phyloP scores from a whole-genome alignment of 2,113 vertebrate genomes.

The Toxotes jaculatrix region DNA sequence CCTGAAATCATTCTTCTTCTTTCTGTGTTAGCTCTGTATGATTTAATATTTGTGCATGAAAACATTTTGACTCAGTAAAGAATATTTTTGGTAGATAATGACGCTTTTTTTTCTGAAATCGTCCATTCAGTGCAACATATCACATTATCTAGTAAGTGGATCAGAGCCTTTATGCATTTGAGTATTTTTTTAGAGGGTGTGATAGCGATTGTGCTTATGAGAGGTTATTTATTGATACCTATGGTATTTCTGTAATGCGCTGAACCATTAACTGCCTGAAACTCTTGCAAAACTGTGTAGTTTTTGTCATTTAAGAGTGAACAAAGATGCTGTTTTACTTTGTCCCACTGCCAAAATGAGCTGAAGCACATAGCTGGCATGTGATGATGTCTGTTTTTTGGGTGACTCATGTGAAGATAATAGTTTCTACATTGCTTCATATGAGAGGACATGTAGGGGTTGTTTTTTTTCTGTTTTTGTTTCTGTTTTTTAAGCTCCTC shows the following conservation, averaged over 20 bases:
- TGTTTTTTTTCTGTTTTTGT: too few relatives aligned
- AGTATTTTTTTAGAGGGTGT: conserved; percentile 6
- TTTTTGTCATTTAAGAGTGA: not conserved
- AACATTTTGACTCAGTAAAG: not conserved
- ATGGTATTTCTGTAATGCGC: not conserved
- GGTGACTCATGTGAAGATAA: not conserved
- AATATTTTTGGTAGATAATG: not conserved
- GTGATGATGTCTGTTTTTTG: not conserved
- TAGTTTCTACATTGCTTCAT: conserved; percentile 6
- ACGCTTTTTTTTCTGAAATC: conserved; percentile 6
- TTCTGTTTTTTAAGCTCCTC: not conserved
- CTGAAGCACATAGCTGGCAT: not conserved
- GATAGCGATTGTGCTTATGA: conserved; percentile 6
- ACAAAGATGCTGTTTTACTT: conserved; percentile 3
- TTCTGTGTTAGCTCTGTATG: not conserved
- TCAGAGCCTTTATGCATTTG: conserved; percentile 1
- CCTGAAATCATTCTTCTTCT: not conserved
- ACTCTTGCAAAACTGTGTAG: not conserved
- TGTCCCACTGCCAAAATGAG: conserved; percentile 34
- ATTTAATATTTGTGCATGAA: not conserved
- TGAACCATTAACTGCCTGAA: conserved; percentile 19
- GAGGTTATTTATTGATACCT: conserved; percentile 18
- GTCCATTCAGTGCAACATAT: not conserved
- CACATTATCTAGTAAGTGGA: not conserved
- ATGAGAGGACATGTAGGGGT: not conserved